A percentile compares a stretch with the other conserved stretches of the same genome.
Conservation (phyloP, 1,140 invertebrate genomes). For the Acromyrmex heyeri region DNA sequence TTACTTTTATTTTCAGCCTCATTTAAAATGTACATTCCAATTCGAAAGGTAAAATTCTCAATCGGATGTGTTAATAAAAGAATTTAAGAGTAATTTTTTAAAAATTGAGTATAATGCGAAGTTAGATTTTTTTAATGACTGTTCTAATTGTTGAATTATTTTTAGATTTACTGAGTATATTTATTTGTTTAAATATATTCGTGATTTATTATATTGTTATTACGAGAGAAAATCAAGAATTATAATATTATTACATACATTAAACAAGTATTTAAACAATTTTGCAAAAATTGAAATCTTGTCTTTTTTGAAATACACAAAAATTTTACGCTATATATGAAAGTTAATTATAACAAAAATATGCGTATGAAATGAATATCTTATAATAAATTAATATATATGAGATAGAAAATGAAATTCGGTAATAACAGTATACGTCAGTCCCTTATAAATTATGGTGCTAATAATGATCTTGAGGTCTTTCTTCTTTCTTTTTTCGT, state of each 20-base stretch:
- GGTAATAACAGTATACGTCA: not conserved
- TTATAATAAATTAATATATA: not conserved
- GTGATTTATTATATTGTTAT: not conserved
- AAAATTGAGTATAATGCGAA: not conserved
- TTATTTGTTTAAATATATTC: not conserved
- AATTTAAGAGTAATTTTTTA: not conserved
- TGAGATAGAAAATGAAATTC: not conserved
- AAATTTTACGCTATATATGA: not conserved
- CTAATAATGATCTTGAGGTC: constrained; percentile 22
- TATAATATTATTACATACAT: not conserved
- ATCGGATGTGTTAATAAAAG: not conserved
- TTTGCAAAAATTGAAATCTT: not conserved
- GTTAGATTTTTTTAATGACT: not conserved
- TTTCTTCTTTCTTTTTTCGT: not conserved
- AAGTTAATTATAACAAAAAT: not conserved
- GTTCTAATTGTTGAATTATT: not conserved
- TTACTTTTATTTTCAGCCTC: not conserved
- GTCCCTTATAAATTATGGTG: constrained; percentile 1
- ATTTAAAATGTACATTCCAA: not conserved
- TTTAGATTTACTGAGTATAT: not conserved
- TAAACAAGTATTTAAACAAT: not conserved
- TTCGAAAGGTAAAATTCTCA: not conserved
- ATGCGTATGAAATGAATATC: not conserved
- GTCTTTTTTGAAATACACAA: not conserved
- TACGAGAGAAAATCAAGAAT: not conserved